Evolutionary conservation across 1,140 invertebrate genomes (phyloP).

Genomic region (Medauroidea extradentata): DNA sequence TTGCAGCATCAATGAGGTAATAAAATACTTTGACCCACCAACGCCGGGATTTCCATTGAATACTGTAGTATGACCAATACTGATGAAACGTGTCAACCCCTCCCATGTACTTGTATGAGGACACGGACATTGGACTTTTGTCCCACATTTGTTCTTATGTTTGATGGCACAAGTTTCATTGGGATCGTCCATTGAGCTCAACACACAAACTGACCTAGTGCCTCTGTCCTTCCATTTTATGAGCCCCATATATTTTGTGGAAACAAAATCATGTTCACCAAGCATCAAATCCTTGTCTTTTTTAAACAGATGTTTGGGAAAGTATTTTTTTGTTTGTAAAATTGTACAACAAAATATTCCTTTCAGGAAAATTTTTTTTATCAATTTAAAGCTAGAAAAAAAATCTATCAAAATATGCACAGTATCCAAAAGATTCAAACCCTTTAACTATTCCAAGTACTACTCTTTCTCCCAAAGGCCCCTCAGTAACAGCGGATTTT

Average conservation of each 20-base stretch:
- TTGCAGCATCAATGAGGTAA: slow-evolving; percentile 15
- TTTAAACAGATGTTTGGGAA: slow-evolving; percentile 10
- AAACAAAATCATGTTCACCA: not conserved
- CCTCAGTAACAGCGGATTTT: not conserved
- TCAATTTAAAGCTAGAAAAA: slow-evolving; percentile 12
- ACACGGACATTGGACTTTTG: slow-evolving; percentile 11
- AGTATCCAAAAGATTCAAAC: slow-evolving; percentile 11
- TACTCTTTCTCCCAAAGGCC: not conserved
- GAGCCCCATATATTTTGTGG: slow-evolving; percentile 6
- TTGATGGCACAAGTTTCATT: not conserved
- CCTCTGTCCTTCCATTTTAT: slow-evolving; percentile 18
- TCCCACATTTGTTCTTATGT: slow-evolving; percentile 1
- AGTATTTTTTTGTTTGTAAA: slow-evolving; percentile 17
- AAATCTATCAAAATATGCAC: slow-evolving; percentile 19
- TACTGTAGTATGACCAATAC: slow-evolving; percentile 11
- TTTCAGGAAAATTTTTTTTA: slow-evolving; percentile 10
- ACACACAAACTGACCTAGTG: slow-evolving; percentile 12
- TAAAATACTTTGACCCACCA: slow-evolving; percentile 19
- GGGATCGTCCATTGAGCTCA: slow-evolving; percentile 8
- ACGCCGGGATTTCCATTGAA: slow-evolving; percentile 14
- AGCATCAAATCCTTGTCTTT: slow-evolving; percentile 13
- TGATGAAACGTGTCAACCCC: slow-evolving; percentile 25
- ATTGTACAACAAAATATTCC: slow-evolving; percentile 21
- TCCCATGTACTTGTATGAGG: slow-evolving; percentile 24
- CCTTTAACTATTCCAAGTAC: not conserved